A percentile compares a stretch with the other conserved stretches of the same genome.
Conservation (phyloP, 64 coral and sea anemone genomes). For the Trachythela sp. region DNA sequence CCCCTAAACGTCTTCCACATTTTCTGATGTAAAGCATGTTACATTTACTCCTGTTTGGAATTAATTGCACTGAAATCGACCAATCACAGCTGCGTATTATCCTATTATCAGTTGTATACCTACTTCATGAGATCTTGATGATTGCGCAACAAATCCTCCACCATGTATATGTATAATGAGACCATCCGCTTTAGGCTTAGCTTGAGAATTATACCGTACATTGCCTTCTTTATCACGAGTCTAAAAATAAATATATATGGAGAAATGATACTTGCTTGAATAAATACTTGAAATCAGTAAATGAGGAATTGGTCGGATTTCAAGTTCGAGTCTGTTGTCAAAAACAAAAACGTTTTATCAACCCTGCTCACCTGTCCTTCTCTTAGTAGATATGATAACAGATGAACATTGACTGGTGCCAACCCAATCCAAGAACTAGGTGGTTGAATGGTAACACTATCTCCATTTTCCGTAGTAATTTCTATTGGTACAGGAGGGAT, state of each 20-base stretch:
- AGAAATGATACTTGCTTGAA: not conserved
- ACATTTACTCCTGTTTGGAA: too few relatives aligned
- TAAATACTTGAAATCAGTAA: too few relatives aligned
- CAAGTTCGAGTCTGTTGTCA: too few relatives aligned
- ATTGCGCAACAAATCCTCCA: constrained; percentile 92
- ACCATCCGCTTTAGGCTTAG: constrained; percentile 71
- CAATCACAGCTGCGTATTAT: too few relatives aligned
- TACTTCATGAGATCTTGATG: constrained; percentile 97
- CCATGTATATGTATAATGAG: constrained; percentile 84
- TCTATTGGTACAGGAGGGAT: constrained; percentile 83
- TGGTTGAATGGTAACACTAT: constrained; percentile 60
- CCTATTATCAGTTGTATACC: not conserved
- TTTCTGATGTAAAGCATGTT: too few relatives aligned
- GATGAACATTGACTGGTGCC: constrained; percentile 71
- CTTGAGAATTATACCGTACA: constrained; percentile 3
- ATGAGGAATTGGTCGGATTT: too few relatives aligned
- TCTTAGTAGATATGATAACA: constrained; percentile 76
- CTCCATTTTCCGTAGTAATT: constrained; percentile 44
- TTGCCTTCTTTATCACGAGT: constrained; percentile 36
- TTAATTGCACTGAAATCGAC: too few relatives aligned
- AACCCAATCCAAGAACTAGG: constrained; percentile 91
- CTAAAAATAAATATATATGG: constrained; percentile 30
- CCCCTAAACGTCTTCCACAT: too few relatives aligned
- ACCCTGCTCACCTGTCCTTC: constrained; percentile 71
- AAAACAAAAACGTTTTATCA: too few relatives aligned